phyloP scores from a whole-genome alignment of 2,113 vertebrate species.

The Morphnarchus princeps region DNA sequence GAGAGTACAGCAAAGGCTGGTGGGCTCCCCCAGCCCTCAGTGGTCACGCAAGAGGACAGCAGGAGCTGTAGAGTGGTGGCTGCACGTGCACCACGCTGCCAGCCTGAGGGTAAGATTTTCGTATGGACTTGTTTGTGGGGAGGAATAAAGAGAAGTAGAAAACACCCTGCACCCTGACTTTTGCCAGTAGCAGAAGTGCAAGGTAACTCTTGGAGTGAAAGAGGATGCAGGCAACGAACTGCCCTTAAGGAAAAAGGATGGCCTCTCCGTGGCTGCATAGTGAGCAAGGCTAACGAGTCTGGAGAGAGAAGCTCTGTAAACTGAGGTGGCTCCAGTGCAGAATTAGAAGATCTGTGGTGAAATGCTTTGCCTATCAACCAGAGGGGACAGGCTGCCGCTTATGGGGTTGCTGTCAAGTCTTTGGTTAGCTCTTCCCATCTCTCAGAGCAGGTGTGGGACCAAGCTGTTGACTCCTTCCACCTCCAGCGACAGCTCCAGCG shows the following conservation, averaged over 20 bases:
- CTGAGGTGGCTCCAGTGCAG: not conserved
- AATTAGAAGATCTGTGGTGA: not conserved
- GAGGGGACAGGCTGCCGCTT: not conserved
- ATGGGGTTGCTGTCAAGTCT: not conserved
- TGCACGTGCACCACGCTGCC: rapidly evolving
- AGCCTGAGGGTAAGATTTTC: not conserved
- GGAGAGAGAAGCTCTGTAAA: not conserved
- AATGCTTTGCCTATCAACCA: not conserved
- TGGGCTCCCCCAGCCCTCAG: not conserved
- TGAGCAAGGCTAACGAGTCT: not conserved
- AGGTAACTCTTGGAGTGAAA: not conserved
- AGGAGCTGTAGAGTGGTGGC: not conserved
- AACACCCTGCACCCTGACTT: not conserved
- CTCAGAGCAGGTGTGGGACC: not conserved
- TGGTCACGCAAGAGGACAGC: not conserved
- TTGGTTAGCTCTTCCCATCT: not conserved
- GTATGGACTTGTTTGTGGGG: not conserved
- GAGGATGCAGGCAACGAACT: not conserved
- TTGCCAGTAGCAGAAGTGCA: not conserved
- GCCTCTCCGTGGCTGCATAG: rapidly evolving
- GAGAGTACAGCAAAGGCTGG: not conserved
- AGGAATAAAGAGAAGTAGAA: not conserved
- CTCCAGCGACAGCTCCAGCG: rapidly evolving
- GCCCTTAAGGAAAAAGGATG: not conserved
- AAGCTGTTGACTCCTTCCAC: not conserved